Conservation (phyloP, 2,113 vertebrate species). For the Limnothrissa miodon region DNA sequence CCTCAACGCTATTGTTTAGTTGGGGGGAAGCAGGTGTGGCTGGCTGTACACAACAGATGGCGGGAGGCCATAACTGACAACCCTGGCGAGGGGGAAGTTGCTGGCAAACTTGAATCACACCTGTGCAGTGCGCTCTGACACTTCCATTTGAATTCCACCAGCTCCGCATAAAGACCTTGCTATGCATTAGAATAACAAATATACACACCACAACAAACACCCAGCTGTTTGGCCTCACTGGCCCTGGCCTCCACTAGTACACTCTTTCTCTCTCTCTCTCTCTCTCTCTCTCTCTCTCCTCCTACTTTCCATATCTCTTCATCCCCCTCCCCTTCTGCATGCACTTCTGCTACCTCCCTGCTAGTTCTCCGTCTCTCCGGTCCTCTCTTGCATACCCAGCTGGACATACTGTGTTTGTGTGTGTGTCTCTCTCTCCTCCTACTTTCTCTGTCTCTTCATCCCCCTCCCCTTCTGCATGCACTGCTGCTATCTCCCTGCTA, state of each 20-base stretch:
- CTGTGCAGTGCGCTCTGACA: conserved; percentile 42
- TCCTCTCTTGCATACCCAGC: conserved; percentile 23
- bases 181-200: conserved; percentile 24
- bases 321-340: neutral
- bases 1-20: neutral
- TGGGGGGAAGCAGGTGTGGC: conserved; percentile 2
- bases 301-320: neutral
- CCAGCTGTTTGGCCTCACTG: conserved; percentile 13
- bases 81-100: conserved; percentile 43
- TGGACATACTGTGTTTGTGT: conserved; percentile 28
- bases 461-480: neutral
- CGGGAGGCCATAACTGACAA: conserved; percentile 50
- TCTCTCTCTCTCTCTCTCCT: neutral
- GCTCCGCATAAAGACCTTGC: neutral
- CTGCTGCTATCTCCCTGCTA: neutral
- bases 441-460: neutral
- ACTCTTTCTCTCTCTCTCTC: neutral
- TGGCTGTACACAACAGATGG: conserved; percentile 43
- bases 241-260: neutral
- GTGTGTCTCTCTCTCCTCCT: neutral
- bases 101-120: conserved; percentile 49
- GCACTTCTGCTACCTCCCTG: neutral
- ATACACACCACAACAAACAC: conserved; percentile 25
- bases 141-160: conserved; percentile 43
- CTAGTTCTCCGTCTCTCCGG: neutral